Percentiles rank a stretch among this genome's conserved stretches.
phyloP scores from a whole-genome alignment of 2,113 vertebrate species.

The Noturus placidus region DNA sequence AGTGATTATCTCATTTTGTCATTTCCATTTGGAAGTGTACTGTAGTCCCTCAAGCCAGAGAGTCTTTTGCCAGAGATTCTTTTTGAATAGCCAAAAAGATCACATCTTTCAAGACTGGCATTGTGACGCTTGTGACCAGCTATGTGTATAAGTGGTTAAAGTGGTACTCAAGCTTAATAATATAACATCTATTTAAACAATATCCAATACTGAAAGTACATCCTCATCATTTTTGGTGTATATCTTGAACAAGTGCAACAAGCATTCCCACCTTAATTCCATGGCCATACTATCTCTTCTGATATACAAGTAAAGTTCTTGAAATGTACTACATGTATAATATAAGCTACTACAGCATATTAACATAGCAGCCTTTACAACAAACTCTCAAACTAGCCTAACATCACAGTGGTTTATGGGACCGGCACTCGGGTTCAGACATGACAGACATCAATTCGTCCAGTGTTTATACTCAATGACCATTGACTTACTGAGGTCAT shows the following conservation, averaged over 20 bases:
- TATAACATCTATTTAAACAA: background rate
- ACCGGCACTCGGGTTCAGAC: too few relatives aligned
- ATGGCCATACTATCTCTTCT: background rate
- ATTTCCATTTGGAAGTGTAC: background rate
- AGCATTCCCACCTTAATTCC: background rate
- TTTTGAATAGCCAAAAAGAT: background rate
- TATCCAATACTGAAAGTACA: background rate
- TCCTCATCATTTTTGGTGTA: background rate
- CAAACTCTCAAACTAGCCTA: too few relatives aligned
- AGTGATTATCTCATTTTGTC: background rate
- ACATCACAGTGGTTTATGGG: too few relatives aligned
- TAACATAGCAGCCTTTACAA: too few relatives aligned
- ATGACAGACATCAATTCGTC: background rate
- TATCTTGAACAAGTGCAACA: background rate
- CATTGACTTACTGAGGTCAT: background rate
- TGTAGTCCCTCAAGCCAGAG: background rate
- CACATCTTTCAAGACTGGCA: background rate
- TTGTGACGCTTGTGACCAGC: background rate
- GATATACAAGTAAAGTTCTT: background rate
- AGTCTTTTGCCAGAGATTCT: background rate
- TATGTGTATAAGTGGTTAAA: background rate
- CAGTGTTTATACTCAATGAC: background rate
- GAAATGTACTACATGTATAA: background rate
- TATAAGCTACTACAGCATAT: too few relatives aligned
- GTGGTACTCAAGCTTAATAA: background rate